These are phyloP conservation scores for Ormyrus pomaceus DNA, from an alignment of 2,888 invertebrate species.

Conservation along the genomic window DNA sequence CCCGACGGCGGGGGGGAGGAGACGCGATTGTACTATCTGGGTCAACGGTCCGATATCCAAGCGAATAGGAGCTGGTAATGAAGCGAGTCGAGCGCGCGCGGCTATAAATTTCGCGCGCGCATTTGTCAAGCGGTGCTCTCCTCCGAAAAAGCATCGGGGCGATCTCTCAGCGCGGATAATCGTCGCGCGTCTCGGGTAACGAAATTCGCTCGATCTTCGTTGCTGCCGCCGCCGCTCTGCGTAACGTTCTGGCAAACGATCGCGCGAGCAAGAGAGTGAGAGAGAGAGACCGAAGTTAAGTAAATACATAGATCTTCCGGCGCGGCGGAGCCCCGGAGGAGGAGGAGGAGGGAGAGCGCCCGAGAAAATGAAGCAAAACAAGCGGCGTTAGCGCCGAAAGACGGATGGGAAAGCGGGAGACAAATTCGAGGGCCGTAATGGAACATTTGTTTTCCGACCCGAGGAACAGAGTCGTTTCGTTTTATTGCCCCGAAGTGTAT, in stretches of 20 bases:
- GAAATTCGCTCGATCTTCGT: conserved; percentile 52
- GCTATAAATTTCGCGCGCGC: too few relatives aligned
- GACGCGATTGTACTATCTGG: too few relatives aligned
- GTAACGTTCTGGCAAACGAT: conserved; percentile 45
- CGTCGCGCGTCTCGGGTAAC: conserved; percentile 7
- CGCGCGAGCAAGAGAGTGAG: not conserved
- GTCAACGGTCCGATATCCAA: too few relatives aligned
- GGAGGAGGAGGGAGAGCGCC: conserved; percentile 1
- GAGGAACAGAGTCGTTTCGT: conserved; percentile 31
- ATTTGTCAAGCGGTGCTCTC: too few relatives aligned
- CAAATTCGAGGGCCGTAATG: conserved; percentile 49
- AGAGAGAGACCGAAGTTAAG: conserved; percentile 8
- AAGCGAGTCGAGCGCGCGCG: too few relatives aligned
- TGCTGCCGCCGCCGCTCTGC: not conserved
- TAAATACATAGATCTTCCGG: conserved; percentile 50
- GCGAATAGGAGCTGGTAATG: too few relatives aligned
- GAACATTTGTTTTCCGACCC: conserved; percentile 36
- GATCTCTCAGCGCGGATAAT: conserved; percentile 31
- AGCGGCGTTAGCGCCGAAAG: conserved; percentile 33
- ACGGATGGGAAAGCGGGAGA: conserved; percentile 50
- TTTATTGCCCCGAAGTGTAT: not conserved
- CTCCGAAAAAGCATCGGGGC: not conserved
- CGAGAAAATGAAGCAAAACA: conserved; percentile 33
- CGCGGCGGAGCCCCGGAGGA: not conserved
- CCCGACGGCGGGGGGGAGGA: too few relatives aligned